phyloP scores from a whole-genome alignment of 2,888 invertebrate species.

The Agriopis leucophaearia region DNA sequence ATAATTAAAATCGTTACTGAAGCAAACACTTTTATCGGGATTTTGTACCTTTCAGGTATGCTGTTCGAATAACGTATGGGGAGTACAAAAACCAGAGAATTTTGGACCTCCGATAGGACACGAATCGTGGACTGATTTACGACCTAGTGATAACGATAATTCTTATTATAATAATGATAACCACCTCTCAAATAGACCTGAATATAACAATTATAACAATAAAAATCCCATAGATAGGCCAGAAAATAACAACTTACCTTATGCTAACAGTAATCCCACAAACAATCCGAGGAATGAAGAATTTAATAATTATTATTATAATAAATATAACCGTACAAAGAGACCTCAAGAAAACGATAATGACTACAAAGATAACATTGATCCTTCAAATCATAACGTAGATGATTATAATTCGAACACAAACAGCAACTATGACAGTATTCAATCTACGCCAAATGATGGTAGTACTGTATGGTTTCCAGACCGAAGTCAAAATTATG shows the following conservation, averaged over 20 bases:
- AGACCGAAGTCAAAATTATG: constrained; percentile 16
- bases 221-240: background rate
- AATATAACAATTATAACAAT: background rate
- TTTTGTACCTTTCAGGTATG: constrained; percentile 61
- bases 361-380: background rate
- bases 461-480: constrained; percentile 18
- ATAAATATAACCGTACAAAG: background rate
- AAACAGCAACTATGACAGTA: constrained; percentile 1
- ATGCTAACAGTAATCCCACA: background rate
- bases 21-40: constrained; percentile 13
- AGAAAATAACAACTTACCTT: background rate
- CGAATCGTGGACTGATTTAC: background rate
- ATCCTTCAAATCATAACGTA: background rate
- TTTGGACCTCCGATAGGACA: background rate
- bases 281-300: background rate
- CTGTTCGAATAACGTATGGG: constrained; percentile 61
- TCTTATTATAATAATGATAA: background rate
- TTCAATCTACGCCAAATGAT: background rate
- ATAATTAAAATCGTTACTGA: constrained; percentile 16
- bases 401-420: background rate
- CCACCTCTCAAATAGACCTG: background rate
- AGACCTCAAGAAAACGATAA: background rate
- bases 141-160: background rate
- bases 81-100: constrained; percentile 39
- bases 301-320: background rate